These are phyloP conservation scores for Hafferia zeledoni DNA, from an alignment of 2,797 vertebrate genomes.

Conservation along the genomic window DNA sequence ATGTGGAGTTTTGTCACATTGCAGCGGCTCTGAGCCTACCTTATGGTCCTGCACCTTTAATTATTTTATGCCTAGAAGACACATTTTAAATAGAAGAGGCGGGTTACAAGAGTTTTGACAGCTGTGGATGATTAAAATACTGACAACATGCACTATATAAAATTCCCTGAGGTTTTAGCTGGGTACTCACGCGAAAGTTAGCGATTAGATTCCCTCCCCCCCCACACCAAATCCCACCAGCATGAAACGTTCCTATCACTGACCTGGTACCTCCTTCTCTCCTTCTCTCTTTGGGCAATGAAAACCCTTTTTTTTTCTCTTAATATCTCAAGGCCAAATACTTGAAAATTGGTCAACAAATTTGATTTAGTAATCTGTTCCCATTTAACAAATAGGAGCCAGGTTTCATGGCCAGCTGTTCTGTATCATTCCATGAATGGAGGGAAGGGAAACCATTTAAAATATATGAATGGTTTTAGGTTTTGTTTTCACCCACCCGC, in stretches of 20 bases:
- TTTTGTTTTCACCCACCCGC: neutral
- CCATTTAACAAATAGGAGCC: constrained; percentile 67
- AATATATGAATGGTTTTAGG: constrained; percentile 14
- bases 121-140: constrained; percentile 98
- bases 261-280: constrained; percentile 3
- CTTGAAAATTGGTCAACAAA: constrained; percentile 62
- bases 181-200: constrained; percentile 78
- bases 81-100: constrained; percentile 99
- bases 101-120: constrained; percentile 98
- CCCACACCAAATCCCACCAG: constrained; percentile 64
- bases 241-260: constrained; percentile 28
- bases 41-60: constrained; percentile 94
- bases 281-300: neutral
- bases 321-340: constrained; percentile 56
- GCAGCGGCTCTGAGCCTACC: constrained; percentile 77
- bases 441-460: constrained; percentile 43
- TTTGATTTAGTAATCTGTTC: constrained; percentile 74
- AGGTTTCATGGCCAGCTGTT: constrained; percentile 71
- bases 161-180: constrained; percentile 89
- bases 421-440: constrained; percentile 50
- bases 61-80: constrained; percentile 99
- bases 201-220: constrained; percentile 65
- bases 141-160: constrained; percentile 93
- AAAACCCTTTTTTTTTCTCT: neutral
- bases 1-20: constrained; percentile 85